Evolutionary conservation across 2,797 vertebrate species (phyloP), one percentile per base, ranked within the genome.

Genomic region (Coregonus suidteri): DNA sequence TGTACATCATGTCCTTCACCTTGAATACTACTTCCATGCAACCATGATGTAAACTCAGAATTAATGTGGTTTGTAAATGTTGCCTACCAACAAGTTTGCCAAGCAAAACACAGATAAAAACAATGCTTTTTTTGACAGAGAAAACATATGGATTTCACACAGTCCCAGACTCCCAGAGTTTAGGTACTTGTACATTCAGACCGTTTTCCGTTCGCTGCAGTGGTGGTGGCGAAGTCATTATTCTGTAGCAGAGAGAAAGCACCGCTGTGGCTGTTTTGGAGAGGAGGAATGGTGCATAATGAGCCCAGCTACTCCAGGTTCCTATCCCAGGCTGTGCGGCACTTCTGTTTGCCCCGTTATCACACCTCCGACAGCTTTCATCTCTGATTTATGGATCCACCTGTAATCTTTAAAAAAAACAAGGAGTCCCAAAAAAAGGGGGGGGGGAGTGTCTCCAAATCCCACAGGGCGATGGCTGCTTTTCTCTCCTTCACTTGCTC

Each of bases 361-460:
- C 53, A n/a, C 64, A 16, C 15, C 51, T 18, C 41, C 3, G 30
- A 56, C 71, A 35, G 52, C 31, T 73, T 5, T 13, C 37, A 70
- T 14, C 18, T 34, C 20, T 68, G 51, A 71, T 71, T 72, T 52
- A 75, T 69, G 25, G 54, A 73, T 56, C 77, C 64, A 74, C 56
- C 71, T 71, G 25, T 34, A 54, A 47, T 77, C 62, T 74, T 77
- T 64, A 70, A 74, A 74, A 51, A 73, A 77, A n/a, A n/a, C n/a
- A n/a, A n/a, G n/a, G 69, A 56, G 16, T 37, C 31, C 35, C 68
- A n/a, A n/a, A n/a, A n/a, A n/a, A n/a, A n/a, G n/a, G n/a, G n/a
- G n/a, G n/a, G n/a, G n/a, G n/a, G n/a, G n/a, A n/a, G n/a, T 70
- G 41, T 47, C 68, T 71, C 69, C 71, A 31, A 70, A 70, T 34